Conservation (phyloP, 2,797 vertebrate genomes). For the Phalloptychus januarius region DNA sequence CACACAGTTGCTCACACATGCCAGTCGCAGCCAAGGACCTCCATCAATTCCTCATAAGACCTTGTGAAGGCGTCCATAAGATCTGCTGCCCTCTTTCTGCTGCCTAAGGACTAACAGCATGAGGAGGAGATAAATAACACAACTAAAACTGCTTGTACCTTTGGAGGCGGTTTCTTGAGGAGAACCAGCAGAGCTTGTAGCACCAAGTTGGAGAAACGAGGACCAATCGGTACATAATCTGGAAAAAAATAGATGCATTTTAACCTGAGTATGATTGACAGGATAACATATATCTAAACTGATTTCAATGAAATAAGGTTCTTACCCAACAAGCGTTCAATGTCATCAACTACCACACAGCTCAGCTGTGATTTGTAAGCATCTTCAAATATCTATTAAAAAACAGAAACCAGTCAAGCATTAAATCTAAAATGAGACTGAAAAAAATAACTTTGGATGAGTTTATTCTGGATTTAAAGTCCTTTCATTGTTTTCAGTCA, state of each 20-base stretch:
- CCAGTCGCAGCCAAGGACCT: conserved; percentile 53
- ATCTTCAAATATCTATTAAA: conserved; percentile 92
- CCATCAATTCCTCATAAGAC: conserved; percentile 45
- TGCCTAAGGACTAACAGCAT: conserved; percentile 41
- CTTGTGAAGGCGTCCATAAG: conserved; percentile 43
- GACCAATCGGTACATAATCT: conserved; percentile 97
- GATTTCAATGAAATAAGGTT: neutral
- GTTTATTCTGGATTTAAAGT: neutral
- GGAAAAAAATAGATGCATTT: neutral
- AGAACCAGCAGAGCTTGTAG: conserved; percentile 93
- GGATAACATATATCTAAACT: neutral
- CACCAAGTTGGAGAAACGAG: conserved; percentile 95
- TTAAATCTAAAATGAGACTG: neutral
- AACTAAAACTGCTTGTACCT: conserved; percentile 76
- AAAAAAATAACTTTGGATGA: neutral
- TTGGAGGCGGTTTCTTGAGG: conserved; percentile 93
- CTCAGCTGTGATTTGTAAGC: conserved; percentile 98
- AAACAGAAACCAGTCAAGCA: neutral
- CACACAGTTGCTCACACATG: conserved; percentile 64
- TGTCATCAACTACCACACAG: conserved; percentile 95
- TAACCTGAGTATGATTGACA: neutral
- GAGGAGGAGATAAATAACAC: neutral
- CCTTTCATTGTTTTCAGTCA: neutral
- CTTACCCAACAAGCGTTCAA: conserved; percentile 93
- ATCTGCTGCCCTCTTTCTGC: conserved; percentile 82